These are phyloP conservation scores for Hypanus sabinus DNA, from an alignment of 2,113 vertebrate species.

Conservation along the genomic window DNA sequence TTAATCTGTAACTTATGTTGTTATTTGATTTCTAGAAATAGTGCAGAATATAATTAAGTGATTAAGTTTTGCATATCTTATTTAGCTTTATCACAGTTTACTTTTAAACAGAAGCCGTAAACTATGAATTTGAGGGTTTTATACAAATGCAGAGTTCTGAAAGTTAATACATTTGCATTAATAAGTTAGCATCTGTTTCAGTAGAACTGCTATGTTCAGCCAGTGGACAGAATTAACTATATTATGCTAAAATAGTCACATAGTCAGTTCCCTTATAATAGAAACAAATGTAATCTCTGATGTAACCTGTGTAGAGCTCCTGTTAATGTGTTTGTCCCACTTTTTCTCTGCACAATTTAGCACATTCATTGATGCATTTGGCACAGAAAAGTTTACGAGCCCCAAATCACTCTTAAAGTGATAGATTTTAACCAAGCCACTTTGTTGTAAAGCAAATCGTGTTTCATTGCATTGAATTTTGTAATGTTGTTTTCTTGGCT, in stretches of 20 bases:
- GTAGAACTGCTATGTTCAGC: background rate
- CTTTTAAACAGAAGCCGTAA: background rate
- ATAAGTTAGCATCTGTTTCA: background rate
- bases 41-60: background rate
- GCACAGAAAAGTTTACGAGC: background rate
- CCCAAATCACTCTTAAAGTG: conserved; percentile 8
- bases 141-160: background rate
- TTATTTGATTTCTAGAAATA: background rate
- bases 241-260: background rate
- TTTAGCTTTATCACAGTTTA: background rate
- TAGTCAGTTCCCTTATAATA: background rate
- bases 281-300: background rate
- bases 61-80: background rate
- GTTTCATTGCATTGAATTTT: conserved; percentile 35
- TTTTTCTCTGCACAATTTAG: background rate
- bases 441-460: background rate
- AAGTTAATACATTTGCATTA: background rate
- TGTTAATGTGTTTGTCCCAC: background rate
- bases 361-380: background rate
- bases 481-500: conserved; percentile 34
- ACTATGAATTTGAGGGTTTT: background rate
- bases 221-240: conserved; percentile 9
- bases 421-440: background rate
- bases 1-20: background rate
- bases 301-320: background rate